A percentile compares a stretch with the other conserved stretches of the same genome.
Conservation (phyloP, 2,797 vertebrate species). For the Acipenser ruthenus region DNA sequence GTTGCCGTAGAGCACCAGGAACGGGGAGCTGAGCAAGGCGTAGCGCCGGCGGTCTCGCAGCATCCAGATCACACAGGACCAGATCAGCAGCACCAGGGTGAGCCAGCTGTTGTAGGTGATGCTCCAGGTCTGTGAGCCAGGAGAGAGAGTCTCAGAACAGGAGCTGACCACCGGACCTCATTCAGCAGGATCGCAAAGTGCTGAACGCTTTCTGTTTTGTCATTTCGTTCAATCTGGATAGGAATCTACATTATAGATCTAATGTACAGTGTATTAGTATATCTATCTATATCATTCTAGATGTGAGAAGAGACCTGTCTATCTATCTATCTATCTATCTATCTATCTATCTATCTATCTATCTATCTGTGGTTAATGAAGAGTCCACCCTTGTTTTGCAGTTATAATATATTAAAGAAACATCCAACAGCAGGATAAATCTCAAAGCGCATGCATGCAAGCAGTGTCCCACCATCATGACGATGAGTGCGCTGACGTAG, state of each 20-base stretch:
- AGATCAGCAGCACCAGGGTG: conserved; percentile 60
- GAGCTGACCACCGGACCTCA: neutral
- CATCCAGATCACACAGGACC: conserved; percentile 68
- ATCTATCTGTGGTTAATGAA: too few relatives aligned
- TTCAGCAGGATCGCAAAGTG: neutral
- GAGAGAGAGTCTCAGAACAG: neutral
- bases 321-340: too few relatives aligned
- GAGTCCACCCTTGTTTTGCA: neutral
- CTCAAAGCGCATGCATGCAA: too few relatives aligned
- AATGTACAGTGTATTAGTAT: too few relatives aligned
- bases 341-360: neutral
- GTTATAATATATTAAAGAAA: too few relatives aligned
- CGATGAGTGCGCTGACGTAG: conserved; percentile 63
- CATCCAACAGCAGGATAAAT: too few relatives aligned
- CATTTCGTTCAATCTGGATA: too few relatives aligned
- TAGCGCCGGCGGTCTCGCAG: conserved; percentile 54
- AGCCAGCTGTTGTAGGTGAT: conserved; percentile 64
- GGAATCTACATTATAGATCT: too few relatives aligned
- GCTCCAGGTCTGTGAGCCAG: conserved; percentile 53
- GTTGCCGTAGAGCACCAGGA: conserved; percentile 65
- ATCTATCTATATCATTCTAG: too few relatives aligned
- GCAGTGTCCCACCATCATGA: conserved; percentile 59
- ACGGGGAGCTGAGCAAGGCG: conserved; percentile 71
- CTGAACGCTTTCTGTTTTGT: neutral
- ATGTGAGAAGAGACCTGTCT: neutral